phyloP scores from a whole-genome alignment of 2,888 invertebrate genomes.

The Ferrisia virgata region DNA sequence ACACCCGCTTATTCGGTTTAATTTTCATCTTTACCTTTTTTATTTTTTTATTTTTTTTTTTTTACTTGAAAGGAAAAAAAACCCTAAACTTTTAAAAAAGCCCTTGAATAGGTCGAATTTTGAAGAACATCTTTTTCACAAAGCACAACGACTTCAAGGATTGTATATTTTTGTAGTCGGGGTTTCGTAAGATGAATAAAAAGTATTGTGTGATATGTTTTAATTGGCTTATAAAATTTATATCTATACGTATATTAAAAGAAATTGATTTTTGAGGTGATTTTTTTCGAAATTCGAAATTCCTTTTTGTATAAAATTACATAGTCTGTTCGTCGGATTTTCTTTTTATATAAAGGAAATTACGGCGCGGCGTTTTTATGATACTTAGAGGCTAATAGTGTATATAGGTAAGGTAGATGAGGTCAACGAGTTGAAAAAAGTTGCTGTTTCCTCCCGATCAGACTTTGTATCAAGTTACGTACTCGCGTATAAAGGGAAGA shows the following conservation, averaged over 20 bases:
- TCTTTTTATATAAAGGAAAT: background rate
- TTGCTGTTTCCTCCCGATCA: background rate
- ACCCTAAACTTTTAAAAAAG: background rate
- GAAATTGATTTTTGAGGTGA: background rate
- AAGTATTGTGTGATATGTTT: background rate
- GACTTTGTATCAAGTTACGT: background rate
- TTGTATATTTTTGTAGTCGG: background rate
- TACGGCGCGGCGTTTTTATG: background rate
- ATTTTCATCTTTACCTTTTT: background rate
- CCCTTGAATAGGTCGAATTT: slow-evolving; percentile 13
- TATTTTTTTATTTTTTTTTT: background rate
- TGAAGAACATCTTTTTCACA: background rate
- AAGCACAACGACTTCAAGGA: background rate
- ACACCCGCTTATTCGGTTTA: background rate
- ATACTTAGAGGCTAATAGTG: background rate
- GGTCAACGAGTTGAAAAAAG: background rate
- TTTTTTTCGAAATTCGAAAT: background rate
- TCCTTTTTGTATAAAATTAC: background rate
- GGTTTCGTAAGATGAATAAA: background rate
- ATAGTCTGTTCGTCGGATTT: background rate
- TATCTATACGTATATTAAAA: background rate
- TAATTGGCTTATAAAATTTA: background rate
- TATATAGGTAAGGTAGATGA: background rate
- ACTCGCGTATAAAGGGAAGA: background rate
- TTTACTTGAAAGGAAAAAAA: background rate